Evolutionary conservation across 2,888 invertebrate species (phyloP), one percentile per base, ranked within the genome.

Genomic region (Philaethria dido): DNA sequence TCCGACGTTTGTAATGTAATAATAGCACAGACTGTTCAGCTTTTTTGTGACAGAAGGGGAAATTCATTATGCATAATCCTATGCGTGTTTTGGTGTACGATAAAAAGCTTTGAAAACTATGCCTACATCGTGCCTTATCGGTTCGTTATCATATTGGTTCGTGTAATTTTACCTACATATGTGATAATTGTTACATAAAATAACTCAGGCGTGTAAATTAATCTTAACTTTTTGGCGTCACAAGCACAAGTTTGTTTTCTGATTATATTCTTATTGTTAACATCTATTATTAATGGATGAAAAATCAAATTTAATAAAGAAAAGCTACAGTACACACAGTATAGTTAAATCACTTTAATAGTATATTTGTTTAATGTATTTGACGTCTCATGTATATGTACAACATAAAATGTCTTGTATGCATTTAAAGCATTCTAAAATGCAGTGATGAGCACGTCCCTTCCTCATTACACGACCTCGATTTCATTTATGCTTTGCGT

Each of bases 1-100:
- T 89, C 79, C 80, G 80, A 74, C 81, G 80, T 82, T 84, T 85
- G 84, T 88, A 84, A 90, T 89, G 85, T 89, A 90, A 90, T 91
- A 92, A 91, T 87, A 87, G 84, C 78, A 76, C 82, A 84, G 78
- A 85, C 86, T 86, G 84, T 84, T 86, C 82, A 79, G 80, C 80
- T 83, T 80, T 83, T 77, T 82, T 78, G 74, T 76, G 22, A 33
- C 42, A 75, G 77, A 77, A 77, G 85, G 87, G 86, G 83, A 83
- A 78, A 77, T 78, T 77, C 73, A 74, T 74, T 79, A 72, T 77
- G 79, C 78, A 79, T 77, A 73, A 74, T 77, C 71, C 77, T 73
- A 71, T 77, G 72, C 76, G 70, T 72, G 75, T 71, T 72, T 77
- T 70, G 69, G 59, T 57, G 42, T 60, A 68, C 48, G 71, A 62